Conservation (phyloP, 2,113 vertebrate genomes). For the Phalacrocorax pelagicus region DNA sequence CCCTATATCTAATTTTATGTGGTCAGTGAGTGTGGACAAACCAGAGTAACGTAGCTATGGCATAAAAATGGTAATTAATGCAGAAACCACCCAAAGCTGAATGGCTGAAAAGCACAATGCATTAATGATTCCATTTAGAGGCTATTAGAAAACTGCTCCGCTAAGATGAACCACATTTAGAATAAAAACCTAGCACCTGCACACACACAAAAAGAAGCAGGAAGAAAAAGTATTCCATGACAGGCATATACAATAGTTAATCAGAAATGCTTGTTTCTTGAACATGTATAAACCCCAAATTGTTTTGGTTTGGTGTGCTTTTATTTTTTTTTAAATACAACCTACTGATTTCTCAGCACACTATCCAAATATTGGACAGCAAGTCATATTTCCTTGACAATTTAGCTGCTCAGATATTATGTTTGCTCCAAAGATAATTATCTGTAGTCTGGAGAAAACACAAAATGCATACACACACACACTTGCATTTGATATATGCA, state of each 20-base stretch:
- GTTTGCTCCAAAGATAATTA: background rate
- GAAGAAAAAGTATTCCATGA: conserved; percentile 36
- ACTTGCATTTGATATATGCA: accelerated
- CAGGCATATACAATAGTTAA: conserved; percentile 10
- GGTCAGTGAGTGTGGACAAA: conserved; percentile 25
- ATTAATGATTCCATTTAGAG: conserved; percentile 57
- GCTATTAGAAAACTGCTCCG: conserved; percentile 14
- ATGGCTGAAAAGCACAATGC: conserved; percentile 48
- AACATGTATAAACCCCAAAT: background rate
- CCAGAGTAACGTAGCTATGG: background rate
- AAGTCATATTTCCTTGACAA: background rate
- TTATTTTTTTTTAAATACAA: background rate
- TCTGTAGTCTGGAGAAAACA: background rate
- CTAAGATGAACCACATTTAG: conserved; percentile 22
- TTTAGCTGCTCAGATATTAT: background rate
- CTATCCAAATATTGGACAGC: background rate
- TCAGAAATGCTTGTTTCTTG: conserved; percentile 27
- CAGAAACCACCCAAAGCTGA: conserved; percentile 34
- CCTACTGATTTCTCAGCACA: background rate
- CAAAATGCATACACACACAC: background rate
- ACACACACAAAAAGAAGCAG: conserved; percentile 3
- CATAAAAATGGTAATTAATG: conserved; percentile 26
- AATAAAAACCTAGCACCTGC: conserved; percentile 52
- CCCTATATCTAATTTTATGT: background rate
- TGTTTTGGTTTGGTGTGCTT: background rate